phyloP scores from a whole-genome alignment of 2,797 vertebrate genomes.

The Phoxinus dragarum region DNA sequence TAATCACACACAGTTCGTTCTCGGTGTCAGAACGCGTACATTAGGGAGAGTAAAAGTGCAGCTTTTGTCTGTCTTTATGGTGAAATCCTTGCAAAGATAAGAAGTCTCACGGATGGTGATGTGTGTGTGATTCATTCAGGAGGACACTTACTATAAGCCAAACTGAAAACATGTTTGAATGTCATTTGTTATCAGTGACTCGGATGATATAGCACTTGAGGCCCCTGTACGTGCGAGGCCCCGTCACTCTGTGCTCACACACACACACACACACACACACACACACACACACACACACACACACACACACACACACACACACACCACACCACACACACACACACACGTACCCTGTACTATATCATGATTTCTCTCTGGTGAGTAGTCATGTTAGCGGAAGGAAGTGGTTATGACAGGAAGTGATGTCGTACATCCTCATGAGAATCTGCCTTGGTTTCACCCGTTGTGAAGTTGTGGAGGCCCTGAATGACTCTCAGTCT shows the following conservation, averaged over 20 bases:
- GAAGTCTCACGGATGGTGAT: neutral
- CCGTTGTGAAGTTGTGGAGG: neutral
- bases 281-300: no score
- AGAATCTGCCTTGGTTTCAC: slow-evolving; percentile 6
- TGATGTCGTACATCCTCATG: slow-evolving; percentile 36
- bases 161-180: neutral
- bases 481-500: slow-evolving; percentile 17
- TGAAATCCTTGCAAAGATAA: neutral
- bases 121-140: slow-evolving; percentile 20
- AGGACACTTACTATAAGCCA: neutral
- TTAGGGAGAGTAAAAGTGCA: neutral
- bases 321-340: no score
- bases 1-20: slow-evolving; percentile 23
- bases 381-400: slow-evolving; percentile 26
- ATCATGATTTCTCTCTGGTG: slow-evolving; percentile 6
- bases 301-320: no score
- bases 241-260: neutral
- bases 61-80: neutral
- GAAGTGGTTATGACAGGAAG: slow-evolving; percentile 42
- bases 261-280: neutral
- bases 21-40: neutral
- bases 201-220: neutral
- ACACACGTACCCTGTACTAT: neutral
- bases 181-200: neutral
- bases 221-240: neutral